Evolutionary conservation across 2,113 vertebrate species (phyloP).

Genomic region (Chauna torquata): DNA sequence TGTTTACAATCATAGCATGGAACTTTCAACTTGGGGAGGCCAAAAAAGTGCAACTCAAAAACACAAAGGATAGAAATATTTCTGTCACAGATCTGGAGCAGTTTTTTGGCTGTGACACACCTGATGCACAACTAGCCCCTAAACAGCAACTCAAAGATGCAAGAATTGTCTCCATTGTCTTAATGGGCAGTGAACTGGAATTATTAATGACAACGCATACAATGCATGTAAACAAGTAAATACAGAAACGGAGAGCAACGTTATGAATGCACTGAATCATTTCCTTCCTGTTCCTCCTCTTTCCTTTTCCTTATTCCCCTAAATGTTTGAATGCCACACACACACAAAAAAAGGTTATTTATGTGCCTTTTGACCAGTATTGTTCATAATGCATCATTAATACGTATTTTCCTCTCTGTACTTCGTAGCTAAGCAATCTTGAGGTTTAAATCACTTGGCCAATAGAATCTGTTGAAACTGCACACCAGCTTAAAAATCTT

Average conservation of each 20-base stretch:
- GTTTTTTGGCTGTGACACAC: not conserved
- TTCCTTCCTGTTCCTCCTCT: slow-evolving; percentile 59
- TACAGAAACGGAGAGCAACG: not conserved
- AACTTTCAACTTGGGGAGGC: not conserved
- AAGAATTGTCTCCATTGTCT: not conserved
- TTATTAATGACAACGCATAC: slow-evolving; percentile 13
- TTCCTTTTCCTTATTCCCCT: slow-evolving; percentile 27
- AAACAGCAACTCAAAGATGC: not conserved
- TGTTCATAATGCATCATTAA: slow-evolving; percentile 11
- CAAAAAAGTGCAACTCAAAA: not conserved
- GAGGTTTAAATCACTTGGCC: slow-evolving; percentile 2
- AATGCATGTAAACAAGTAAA: not conserved
- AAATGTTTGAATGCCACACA: not conserved
- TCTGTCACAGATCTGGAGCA: not conserved
- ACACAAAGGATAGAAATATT: not conserved
- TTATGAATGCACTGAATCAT: slow-evolving; percentile 29
- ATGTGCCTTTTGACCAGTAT: not conserved
- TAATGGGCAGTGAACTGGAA: not conserved
- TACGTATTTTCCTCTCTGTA: not conserved
- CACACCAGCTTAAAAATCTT: not conserved
- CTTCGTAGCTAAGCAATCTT: not conserved
- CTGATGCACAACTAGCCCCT: not conserved
- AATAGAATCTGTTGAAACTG: not conserved
- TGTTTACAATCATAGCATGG: not conserved
- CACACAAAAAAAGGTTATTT: not conserved